phyloP scores from a whole-genome alignment of 1,140 invertebrate species.

The Drosophila baimaii region DNA sequence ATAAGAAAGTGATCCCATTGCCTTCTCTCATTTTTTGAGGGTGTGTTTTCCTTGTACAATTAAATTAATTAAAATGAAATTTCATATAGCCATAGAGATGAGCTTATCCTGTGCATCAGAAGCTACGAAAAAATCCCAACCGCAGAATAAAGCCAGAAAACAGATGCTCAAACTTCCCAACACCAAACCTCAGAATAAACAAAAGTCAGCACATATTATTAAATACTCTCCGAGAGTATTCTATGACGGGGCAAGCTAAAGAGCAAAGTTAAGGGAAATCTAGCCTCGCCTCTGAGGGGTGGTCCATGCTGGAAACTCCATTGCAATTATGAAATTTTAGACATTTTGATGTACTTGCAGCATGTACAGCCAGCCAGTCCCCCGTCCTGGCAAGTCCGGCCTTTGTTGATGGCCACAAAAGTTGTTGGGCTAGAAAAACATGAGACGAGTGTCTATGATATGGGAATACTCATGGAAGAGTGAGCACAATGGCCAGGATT shows the following conservation, averaged over 20 bases:
- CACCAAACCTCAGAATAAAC: conserved; percentile 37
- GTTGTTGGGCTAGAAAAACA: conserved; percentile 46
- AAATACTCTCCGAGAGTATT: conserved; percentile 37
- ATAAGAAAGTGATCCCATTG: neutral
- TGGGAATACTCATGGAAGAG: conserved; percentile 29
- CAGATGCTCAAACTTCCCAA: conserved; percentile 36
- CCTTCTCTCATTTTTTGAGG: neutral
- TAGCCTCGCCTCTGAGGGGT: neutral
- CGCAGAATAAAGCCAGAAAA: conserved; percentile 24
- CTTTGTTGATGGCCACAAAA: conserved; percentile 29
- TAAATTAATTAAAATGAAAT: conserved; percentile 43
- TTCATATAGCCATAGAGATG: neutral
- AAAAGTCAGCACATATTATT: conserved; percentile 39
- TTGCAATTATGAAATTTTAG: conserved; percentile 64
- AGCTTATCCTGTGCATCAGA: conserved; percentile 16
- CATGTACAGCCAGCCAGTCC: conserved; percentile 22
- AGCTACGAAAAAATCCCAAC: neutral
- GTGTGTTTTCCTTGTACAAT: neutral
- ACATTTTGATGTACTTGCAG: conserved; percentile 51
- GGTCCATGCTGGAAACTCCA: conserved; percentile 29
- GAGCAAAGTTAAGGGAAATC: conserved; percentile 8
- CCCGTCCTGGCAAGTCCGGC: neutral
- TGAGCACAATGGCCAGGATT: conserved; percentile 1
- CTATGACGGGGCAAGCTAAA: conserved; percentile 12
- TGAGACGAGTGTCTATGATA: conserved; percentile 51